These are phyloP conservation scores for Drosophila picticornis DNA, from an alignment of 2,888 invertebrate genomes.

Conservation along the genomic window DNA sequence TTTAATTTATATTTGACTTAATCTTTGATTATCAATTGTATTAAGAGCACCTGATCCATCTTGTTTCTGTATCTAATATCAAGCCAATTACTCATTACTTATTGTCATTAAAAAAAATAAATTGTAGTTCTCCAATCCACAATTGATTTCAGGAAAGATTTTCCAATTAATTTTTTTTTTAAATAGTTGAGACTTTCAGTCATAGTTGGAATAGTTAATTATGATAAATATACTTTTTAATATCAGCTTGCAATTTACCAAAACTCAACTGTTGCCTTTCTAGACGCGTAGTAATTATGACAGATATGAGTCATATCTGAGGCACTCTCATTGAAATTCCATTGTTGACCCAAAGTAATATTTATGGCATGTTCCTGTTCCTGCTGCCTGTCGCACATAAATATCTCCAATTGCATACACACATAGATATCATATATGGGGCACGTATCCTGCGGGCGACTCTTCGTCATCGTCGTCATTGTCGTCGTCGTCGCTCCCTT, in stretches of 20 bases:
- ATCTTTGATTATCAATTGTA: not conserved
- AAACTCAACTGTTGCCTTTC: not conserved
- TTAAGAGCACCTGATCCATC: not conserved
- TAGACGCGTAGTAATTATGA: not conserved
- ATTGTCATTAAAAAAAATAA: rapidly evolving
- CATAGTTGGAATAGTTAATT: not conserved
- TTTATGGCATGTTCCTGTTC: slow-evolving; percentile 9
- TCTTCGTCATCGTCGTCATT: slow-evolving; percentile 2
- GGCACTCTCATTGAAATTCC: slow-evolving; percentile 16
- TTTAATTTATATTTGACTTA: rapidly evolving
- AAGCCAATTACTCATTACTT: rapidly evolving
- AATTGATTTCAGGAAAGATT: too few species aligned
- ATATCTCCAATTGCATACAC: slow-evolving; percentile 4
- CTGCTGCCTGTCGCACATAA: slow-evolving; percentile 15
- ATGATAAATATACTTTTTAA: not conserved
- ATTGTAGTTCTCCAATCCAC: not conserved
- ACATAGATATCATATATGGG: slow-evolving; percentile 17
- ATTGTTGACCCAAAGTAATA: slow-evolving; percentile 18
- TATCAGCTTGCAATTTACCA: not conserved
- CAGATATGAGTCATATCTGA: slow-evolving; percentile 20
- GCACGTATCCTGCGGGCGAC: slow-evolving; percentile 58
- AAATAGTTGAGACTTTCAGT: rapidly evolving
- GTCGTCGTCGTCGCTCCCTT: slow-evolving; percentile 9
- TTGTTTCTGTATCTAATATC: not conserved
- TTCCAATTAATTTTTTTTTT: not conserved